Evolutionary conservation across 2,113 vertebrate species (phyloP).

Genomic region (Alouatta palliata): DNA sequence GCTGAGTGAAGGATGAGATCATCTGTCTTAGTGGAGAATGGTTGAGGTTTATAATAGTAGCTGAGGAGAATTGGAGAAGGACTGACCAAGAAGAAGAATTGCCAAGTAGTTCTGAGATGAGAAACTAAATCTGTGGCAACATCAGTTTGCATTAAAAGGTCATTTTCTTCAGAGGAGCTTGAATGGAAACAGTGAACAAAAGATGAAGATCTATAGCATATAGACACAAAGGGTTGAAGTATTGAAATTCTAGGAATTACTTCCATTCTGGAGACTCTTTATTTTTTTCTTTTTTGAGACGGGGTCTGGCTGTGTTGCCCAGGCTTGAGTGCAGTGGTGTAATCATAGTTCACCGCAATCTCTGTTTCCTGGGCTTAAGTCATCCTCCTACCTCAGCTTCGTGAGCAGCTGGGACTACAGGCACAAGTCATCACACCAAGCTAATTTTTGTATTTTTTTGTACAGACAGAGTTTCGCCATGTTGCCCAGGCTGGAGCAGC

Average conservation of each 20-base stretch:
- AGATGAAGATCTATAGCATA: not conserved
- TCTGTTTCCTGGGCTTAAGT: too few relatives aligned
- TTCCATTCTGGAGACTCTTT: not conserved
- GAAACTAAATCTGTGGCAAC: not conserved
- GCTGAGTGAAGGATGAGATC: not conserved
- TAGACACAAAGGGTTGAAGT: not conserved
- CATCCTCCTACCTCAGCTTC: too few relatives aligned
- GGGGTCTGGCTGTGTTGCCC: too few relatives aligned
- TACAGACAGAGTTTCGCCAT: too few relatives aligned
- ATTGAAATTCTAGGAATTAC: not conserved
- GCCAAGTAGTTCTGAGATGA: not conserved
- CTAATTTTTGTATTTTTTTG: too few relatives aligned
- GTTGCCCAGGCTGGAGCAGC: too few relatives aligned
- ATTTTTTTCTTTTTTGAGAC: too few relatives aligned
- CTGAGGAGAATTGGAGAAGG: not conserved
- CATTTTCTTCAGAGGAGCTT: not conserved
- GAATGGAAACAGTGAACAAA: slow-evolving; percentile 27
- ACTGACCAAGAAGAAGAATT: not conserved
- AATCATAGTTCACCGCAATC: too few relatives aligned
- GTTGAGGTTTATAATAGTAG: slow-evolving; percentile 17
- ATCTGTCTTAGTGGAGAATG: not conserved
- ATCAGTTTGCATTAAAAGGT: slow-evolving; percentile 18
- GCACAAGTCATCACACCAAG: too few relatives aligned
- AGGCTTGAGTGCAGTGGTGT: too few relatives aligned
- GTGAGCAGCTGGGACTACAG: too few relatives aligned